Evolutionary conservation across 1,140 invertebrate genomes (phyloP).

Genomic region (Hylaeus anthracinus): DNA sequence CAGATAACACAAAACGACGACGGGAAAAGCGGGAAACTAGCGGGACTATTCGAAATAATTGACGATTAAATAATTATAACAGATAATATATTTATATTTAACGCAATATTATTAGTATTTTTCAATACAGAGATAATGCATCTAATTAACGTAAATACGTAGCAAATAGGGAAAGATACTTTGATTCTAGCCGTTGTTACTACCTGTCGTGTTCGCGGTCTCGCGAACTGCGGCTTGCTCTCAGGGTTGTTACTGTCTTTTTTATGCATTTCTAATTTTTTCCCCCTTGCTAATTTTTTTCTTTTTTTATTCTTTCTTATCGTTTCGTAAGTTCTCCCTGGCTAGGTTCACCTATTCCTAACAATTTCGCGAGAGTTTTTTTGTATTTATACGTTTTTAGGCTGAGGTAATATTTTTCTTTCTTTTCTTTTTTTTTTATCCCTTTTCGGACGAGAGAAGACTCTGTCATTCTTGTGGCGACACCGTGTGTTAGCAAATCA

Average conservation of each 20-base stretch:
- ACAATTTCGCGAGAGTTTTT: conserved; percentile 19
- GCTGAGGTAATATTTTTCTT: neutral
- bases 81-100: conserved; percentile 76
- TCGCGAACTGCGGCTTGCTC: conserved; percentile 65
- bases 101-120: conserved; percentile 77
- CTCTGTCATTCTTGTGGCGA: neutral
- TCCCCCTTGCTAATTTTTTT: no score
- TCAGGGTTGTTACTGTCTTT: conserved; percentile 76
- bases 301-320: conserved; percentile 20
- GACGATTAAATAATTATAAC: conserved; percentile 69
- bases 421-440: neutral
- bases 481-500: neutral
- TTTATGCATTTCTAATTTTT: conserved; percentile 38
- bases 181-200: conserved; percentile 67
- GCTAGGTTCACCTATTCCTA: conserved; percentile 19
- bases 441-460: neutral
- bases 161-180: conserved; percentile 74
- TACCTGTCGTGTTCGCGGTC: conserved; percentile 59
- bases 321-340: conserved; percentile 31
- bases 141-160: conserved; percentile 75
- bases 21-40: conserved; percentile 30
- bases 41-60: conserved; percentile 57
- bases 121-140: conserved; percentile 71
- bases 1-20: conserved; percentile 11
- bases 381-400: conserved; percentile 16